Conservation (phyloP, 2,113 vertebrate genomes). For the Dasyornis broadbenti region DNA sequence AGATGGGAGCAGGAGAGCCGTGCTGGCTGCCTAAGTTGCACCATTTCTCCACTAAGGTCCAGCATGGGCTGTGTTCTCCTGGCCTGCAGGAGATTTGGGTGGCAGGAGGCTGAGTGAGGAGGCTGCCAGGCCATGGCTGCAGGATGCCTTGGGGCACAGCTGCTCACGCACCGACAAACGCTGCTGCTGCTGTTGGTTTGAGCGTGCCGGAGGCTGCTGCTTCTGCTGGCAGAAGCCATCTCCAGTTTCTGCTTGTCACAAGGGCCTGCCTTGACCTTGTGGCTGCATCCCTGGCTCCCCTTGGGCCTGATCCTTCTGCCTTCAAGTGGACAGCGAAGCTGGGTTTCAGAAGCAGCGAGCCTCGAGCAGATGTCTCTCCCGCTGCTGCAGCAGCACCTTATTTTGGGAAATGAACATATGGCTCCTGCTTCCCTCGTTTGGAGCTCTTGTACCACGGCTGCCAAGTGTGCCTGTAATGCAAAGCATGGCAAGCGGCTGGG, state of each 20-base stretch:
- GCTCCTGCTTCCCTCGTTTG: background rate
- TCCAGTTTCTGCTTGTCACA: background rate
- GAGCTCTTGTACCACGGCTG: background rate
- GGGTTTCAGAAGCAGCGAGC: background rate
- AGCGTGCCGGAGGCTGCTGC: background rate
- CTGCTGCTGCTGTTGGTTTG: background rate
- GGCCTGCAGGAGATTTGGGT: background rate
- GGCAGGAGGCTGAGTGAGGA: background rate
- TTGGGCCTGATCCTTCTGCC: background rate
- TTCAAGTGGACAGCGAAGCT: background rate
- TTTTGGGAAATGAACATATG: constrained; percentile 45
- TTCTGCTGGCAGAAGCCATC: background rate
- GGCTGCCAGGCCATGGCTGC: background rate
- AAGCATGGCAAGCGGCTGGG: background rate
- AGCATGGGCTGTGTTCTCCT: background rate
- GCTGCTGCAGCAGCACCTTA: background rate
- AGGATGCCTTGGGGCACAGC: background rate
- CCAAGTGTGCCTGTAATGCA: background rate
- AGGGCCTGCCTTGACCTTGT: background rate
- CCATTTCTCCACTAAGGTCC: background rate
- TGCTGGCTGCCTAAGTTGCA: background rate
- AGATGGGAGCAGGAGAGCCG: background rate
- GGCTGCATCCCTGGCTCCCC: background rate
- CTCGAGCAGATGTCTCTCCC: constrained; percentile 1
- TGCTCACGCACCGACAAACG: background rate